Percentiles rank a stretch among this genome's conserved stretches.
These are phyloP conservation scores for Neomorphus geoffroyi DNA, from an alignment of 2,797 vertebrate species.

Conservation along the genomic window DNA sequence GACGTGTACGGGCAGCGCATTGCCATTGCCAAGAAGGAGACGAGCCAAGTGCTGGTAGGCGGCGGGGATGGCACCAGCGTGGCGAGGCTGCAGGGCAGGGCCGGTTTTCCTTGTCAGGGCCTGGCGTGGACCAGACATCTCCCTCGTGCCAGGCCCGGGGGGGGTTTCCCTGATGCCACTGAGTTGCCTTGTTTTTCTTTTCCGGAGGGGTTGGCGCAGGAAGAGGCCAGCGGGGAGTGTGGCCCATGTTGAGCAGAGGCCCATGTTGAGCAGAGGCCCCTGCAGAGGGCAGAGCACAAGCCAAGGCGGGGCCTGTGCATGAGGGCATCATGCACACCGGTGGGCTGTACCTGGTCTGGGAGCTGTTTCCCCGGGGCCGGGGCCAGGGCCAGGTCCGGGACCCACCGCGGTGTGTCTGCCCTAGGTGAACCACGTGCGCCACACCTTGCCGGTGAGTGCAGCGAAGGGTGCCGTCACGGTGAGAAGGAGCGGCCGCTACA, in stretches of 20 bases:
- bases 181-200: rapidly evolving
- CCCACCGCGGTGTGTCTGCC: background rate
- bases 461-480: slow-evolving; percentile 65
- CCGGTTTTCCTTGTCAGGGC: background rate
- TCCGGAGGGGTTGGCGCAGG: background rate
- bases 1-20: slow-evolving; percentile 68
- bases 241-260: too few species aligned
- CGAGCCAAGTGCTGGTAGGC: slow-evolving; percentile 80
- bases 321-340: rapidly evolving
- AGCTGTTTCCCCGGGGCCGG: background rate
- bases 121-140: rapidly evolving
- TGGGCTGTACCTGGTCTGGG: too few species aligned
- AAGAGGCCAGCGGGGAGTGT: background rate
- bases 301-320: rapidly evolving
- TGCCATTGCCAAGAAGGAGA: slow-evolving; percentile 74
- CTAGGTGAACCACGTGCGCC: slow-evolving; percentile 83
- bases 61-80: rapidly evolving
- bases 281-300: background rate
- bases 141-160: rapidly evolving
- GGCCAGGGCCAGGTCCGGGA: background rate
- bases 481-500: slow-evolving; percentile 67
- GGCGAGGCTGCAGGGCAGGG: background rate
- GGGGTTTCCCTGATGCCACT: background rate
- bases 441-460: slow-evolving; percentile 77
- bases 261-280: background rate